phyloP scores from a whole-genome alignment of 1,140 invertebrate species.

The Temnothorax longispinosus region DNA sequence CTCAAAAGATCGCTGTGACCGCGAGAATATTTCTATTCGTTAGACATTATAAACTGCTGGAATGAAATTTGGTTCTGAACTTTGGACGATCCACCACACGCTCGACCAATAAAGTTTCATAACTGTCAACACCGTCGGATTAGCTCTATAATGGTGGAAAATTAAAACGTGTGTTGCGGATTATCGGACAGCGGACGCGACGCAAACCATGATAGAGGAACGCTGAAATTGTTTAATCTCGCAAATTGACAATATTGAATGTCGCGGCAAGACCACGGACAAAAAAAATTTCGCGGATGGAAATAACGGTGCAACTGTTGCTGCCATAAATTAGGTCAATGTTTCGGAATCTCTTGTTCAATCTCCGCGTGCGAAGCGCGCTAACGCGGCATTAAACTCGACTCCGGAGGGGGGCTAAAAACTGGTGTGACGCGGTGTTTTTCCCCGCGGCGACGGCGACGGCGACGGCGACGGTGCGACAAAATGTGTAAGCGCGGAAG shows the following conservation, averaged over 20 bases:
- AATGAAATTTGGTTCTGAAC: neutral
- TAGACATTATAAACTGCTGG: neutral
- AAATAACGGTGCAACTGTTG: slow-evolving; percentile 34
- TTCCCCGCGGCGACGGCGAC: neutral
- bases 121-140: neutral
- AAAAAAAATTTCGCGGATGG: slow-evolving; percentile 18
- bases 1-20: neutral
- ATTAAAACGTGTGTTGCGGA: neutral
- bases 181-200: too few relatives aligned
- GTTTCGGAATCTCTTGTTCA: neutral
- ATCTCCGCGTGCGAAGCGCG: neutral
- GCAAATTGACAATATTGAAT: slow-evolving; percentile 8
- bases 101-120: neutral
- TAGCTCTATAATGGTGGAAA: neutral
- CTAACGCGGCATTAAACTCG: slow-evolving; percentile 48
- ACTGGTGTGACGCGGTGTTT: slow-evolving; percentile 13
- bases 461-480: neutral
- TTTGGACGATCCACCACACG: neutral
- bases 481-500: slow-evolving; percentile 35
- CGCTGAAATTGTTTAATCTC: neutral
- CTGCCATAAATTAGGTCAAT: slow-evolving; percentile 40
- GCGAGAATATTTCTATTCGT: neutral
- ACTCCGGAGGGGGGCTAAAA: neutral
- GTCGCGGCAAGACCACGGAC: neutral
- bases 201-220: neutral